A percentile compares a stretch with the other conserved stretches of the same genome.
These are phyloP conservation scores for Drosophila paulistorum DNA, from an alignment of 1,140 invertebrate species.

Conservation along the genomic window DNA sequence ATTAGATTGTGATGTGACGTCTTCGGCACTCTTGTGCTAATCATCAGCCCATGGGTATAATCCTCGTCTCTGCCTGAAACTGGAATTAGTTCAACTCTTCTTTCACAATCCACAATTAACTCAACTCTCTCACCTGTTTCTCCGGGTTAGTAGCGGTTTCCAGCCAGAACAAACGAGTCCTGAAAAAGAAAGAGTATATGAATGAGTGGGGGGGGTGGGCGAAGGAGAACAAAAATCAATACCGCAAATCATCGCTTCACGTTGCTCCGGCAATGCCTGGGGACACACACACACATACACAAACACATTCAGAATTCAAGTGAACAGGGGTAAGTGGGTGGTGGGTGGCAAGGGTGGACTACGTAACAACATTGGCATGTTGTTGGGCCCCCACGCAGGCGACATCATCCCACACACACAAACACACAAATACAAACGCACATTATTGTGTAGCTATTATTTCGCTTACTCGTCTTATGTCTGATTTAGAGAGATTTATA, in stretches of 20 bases:
- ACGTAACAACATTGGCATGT: conserved; percentile 76
- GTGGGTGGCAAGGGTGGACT: conserved; percentile 34
- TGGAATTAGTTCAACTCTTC: not conserved
- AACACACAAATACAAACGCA: not conserved
- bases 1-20: conserved; percentile 13
- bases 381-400: conserved; percentile 69
- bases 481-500: conserved; percentile 68
- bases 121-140: conserved; percentile 10
- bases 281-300: conserved; percentile 13
- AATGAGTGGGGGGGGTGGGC: conserved; percentile 19
- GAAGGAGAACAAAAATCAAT: conserved; percentile 56
- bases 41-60: conserved; percentile 13
- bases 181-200: not conserved
- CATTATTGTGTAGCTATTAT: conserved; percentile 15
- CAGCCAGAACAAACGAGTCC: conserved; percentile 9
- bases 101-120: not conserved
- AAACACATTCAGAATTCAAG: conserved; percentile 12
- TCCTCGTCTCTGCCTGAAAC: not conserved
- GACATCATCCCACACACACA: conserved; percentile 31
- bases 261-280: conserved; percentile 28
- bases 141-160: conserved; percentile 1
- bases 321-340: not conserved
- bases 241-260: conserved; percentile 20
- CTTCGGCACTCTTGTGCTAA: conserved; percentile 23
- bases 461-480: conserved; percentile 56